Percentiles rank a stretch among this genome's conserved stretches.
Evolutionary conservation across 2,113 vertebrate species (phyloP).

Genomic region (Panthera uncia): DNA sequence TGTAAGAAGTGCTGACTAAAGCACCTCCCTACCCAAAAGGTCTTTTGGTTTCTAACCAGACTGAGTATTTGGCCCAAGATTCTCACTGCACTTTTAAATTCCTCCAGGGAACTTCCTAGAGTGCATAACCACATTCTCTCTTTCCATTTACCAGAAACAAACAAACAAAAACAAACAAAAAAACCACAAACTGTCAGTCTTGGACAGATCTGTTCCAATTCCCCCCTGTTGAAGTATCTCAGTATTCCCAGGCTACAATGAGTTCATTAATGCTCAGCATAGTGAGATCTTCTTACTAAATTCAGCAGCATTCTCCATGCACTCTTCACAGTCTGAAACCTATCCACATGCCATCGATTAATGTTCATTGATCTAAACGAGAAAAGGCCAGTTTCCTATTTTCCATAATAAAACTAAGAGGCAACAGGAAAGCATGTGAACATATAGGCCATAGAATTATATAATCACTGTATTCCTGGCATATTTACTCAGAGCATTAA

Average conservation of each 20-base stretch:
- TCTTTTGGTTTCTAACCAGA: not conserved
- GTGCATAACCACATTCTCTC: not conserved
- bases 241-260: not conserved
- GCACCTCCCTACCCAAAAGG: not conserved
- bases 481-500: not conserved
- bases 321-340: not conserved
- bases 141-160: not conserved
- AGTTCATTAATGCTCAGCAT: not conserved
- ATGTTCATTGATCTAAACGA: not conserved
- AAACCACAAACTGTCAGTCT: not conserved
- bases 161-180: not conserved
- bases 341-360: not conserved
- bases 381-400: not conserved
- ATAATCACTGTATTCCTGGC: not conserved
- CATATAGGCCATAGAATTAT: not conserved
- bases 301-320: not conserved
- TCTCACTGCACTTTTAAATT: conserved; percentile 24
- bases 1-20: not conserved
- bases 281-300: not conserved
- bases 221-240: not conserved
- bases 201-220: not conserved
- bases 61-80: not conserved
- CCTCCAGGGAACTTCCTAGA: not conserved
- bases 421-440: not conserved
- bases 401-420: not conserved